Conservation (phyloP, 2,113 vertebrate genomes). For the Numenius arquata region DNA sequence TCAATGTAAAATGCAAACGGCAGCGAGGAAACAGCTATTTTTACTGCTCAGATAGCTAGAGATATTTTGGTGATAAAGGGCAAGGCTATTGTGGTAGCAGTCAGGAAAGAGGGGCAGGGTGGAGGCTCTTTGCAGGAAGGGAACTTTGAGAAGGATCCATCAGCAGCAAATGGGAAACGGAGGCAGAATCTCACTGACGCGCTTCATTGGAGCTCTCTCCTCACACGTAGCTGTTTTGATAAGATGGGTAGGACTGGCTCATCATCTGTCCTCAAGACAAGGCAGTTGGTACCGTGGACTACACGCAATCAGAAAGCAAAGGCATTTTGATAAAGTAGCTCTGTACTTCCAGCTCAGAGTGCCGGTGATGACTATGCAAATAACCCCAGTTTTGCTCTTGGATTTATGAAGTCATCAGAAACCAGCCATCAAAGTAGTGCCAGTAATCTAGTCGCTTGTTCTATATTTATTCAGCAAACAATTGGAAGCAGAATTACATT, state of each 20-base stretch:
- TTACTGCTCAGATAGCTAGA: not conserved
- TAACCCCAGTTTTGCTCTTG: not conserved
- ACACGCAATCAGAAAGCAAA: not conserved
- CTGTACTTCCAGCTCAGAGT: not conserved
- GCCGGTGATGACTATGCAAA: not conserved
- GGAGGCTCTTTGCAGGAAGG: conserved; percentile 14
- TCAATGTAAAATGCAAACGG: not conserved
- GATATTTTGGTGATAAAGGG: conserved; percentile 29
- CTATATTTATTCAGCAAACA: conserved; percentile 61
- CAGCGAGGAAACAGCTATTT: conserved; percentile 28
- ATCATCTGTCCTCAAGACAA: not conserved
- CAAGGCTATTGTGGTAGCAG: not conserved
- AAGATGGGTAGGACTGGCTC: not conserved
- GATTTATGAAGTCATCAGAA: conserved; percentile 18
- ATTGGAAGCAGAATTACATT: conserved; percentile 60
- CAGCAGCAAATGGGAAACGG: not conserved
- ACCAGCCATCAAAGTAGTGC: not conserved
- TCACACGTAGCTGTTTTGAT: not conserved
- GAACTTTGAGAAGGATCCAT: not conserved
- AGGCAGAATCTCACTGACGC: not conserved
- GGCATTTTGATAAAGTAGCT: not conserved
- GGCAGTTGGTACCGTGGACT: not conserved
- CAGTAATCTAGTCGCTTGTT: conserved; percentile 27
- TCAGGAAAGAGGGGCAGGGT: conserved; percentile 38
- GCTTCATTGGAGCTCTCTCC: not conserved